These are phyloP conservation scores for Globicephala melas DNA, from an alignment of 2,113 vertebrate species.

Conservation along the genomic window DNA sequence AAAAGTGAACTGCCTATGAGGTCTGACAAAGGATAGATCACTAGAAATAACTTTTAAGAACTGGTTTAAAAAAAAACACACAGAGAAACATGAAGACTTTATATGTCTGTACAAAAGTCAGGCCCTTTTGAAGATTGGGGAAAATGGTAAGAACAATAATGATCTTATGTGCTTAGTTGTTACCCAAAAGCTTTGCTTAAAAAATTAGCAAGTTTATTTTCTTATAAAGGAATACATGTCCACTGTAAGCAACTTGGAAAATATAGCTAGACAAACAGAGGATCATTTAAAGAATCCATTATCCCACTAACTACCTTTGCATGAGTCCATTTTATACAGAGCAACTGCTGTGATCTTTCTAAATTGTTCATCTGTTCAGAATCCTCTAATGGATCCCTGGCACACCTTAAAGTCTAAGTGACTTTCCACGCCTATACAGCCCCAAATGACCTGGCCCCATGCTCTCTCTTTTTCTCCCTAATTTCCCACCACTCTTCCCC, in stretches of 20 bases:
- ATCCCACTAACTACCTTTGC: neutral
- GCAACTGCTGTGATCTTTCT: neutral
- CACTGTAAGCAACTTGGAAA: neutral
- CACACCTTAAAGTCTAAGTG: neutral
- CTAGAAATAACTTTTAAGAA: conserved; percentile 11
- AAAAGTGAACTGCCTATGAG: neutral
- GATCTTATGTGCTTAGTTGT: neutral
- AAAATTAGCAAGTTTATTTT: neutral
- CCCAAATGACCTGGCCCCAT: neutral
- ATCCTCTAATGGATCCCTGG: neutral
- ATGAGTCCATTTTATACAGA: neutral
- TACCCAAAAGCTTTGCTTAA: neutral
- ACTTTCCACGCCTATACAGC: neutral
- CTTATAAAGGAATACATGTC: neutral
- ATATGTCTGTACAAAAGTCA: neutral
- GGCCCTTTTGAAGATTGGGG: neutral
- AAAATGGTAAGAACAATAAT: neutral
- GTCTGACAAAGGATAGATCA: neutral
- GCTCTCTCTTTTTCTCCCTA: neutral
- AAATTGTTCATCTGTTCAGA: neutral
- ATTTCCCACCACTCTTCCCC: neutral
- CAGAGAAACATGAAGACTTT: neutral
- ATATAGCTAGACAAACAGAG: neutral
- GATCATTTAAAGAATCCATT: neutral
- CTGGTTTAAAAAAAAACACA: neutral